Evolutionary conservation across 2,888 invertebrate genomes (phyloP).

Genomic region (Dioctria linearis): DNA sequence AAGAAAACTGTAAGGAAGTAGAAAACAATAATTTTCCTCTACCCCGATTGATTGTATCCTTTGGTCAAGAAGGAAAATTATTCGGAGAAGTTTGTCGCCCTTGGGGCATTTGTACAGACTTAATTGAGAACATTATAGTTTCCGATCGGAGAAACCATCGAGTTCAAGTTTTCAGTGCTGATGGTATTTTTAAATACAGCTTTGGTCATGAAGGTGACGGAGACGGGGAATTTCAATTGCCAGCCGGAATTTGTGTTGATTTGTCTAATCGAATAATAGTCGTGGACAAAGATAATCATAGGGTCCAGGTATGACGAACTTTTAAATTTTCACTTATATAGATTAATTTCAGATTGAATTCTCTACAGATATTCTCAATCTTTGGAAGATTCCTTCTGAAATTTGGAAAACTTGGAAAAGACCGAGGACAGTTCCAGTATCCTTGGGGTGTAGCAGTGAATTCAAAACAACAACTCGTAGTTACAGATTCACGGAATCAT

Average conservation of each 20-base stretch:
- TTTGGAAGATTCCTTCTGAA: conserved; percentile 85
- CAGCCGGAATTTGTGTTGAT: conserved; percentile 91
- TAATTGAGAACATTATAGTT: conserved; percentile 89
- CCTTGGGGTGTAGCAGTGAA: conserved; percentile 97
- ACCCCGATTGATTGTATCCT: conserved; percentile 69
- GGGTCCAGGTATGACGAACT: conserved; percentile 77
- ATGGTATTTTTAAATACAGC: conserved; percentile 80
- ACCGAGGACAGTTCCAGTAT: conserved; percentile 93
- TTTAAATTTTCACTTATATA: no score
- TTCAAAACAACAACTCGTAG: conserved; percentile 82
- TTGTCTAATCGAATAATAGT: conserved; percentile 86
- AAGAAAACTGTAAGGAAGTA: no score
- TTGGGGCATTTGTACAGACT: conserved; percentile 91
- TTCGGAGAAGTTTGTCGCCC: conserved; percentile 85
- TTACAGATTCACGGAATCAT: conserved; percentile 95
- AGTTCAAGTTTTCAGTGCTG: conserved; percentile 82
- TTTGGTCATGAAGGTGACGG: conserved; percentile 87
- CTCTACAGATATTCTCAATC: conserved; percentile 77
- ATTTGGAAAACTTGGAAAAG: conserved; percentile 92
- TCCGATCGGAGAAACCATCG: conserved; percentile 94
- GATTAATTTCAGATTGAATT: no score
- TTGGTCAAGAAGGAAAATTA: conserved; percentile 86
- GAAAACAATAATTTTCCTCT: background rate
- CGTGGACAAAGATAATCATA: conserved; percentile 97
- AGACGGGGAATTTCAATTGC: conserved; percentile 91